Evolutionary conservation across 2,113 vertebrate species (phyloP), one percentile per base, ranked within the genome.

Genomic region (Syngnathus scovelli): DNA sequence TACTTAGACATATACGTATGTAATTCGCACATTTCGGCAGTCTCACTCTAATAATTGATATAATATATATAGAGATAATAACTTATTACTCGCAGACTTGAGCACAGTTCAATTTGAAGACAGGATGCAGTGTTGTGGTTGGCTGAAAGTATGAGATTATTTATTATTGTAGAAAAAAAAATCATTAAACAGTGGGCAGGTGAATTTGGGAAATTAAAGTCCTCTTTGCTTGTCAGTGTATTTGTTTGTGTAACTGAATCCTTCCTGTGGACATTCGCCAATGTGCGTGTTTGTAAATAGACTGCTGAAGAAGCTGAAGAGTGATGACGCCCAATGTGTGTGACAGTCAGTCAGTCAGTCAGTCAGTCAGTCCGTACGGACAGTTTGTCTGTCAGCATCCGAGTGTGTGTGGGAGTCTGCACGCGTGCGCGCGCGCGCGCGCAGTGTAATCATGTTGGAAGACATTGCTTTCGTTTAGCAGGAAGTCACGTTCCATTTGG

Each of bases 371-470:
- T 64, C 12, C 27, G 27, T 2, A 33, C 27, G 27, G 27, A 33
- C 27, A 3, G 27, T 33, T 33, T 33, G 27, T 33, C 15, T 46
- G 12, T 46, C 44, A 5, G 44, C 44, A 46, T 46, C 13, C 1
- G 43, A 46, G 43, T 59, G 44, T 23, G 6, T 54, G 37, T 59
- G 61, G 15, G 41, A 61, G 49, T 15, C 43, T 46, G 15, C 41
- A 10, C 9, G 39, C 39, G 4, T 5, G 39, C 27, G 27, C 2
- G 27, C 27, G 27, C 27, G 27, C 27, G 27, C 27, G 27, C 27
- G 27, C 27, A 27, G 27, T 75, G 27, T 81, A 21, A 80, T 80
- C 69, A 41, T 82, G 59, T 82, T 84, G 82, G 78, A 79, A 55
- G 58, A 64, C 49, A 59, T 73, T 62, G 70, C 64, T 65, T 41